Percentiles rank a stretch among this genome's conserved stretches.
These are phyloP conservation scores for Xenopus laevis DNA, from an alignment of 2,113 vertebrate genomes.

Conservation along the genomic window DNA sequence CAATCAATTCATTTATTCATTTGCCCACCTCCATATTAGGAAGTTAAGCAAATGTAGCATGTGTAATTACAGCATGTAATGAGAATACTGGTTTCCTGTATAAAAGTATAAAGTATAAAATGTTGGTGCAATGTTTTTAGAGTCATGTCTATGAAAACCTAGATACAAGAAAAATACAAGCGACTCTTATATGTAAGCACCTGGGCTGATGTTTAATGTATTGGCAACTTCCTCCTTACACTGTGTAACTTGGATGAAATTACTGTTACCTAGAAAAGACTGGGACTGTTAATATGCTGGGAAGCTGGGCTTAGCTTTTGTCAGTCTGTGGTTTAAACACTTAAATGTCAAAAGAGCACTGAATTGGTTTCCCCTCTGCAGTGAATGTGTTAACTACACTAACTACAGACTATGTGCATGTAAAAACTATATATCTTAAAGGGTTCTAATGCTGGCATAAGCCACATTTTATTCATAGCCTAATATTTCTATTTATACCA, in stretches of 20 bases:
- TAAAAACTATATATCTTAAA: neutral
- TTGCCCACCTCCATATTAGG: neutral
- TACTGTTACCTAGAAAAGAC: constrained; percentile 30
- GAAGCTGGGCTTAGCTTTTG: constrained; percentile 29
- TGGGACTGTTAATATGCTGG: constrained; percentile 21
- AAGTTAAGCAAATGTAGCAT: constrained; percentile 26
- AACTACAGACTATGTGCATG: neutral
- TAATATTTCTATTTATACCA: too few relatives aligned
- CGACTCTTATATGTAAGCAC: constrained; percentile 26
- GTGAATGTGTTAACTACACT: neutral
- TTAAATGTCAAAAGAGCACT: neutral
- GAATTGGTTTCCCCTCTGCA: neutral
- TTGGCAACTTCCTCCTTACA: constrained; percentile 39
- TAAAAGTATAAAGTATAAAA: constrained; percentile 28
- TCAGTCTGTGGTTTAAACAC: constrained; percentile 9
- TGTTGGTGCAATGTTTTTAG: constrained; percentile 33
- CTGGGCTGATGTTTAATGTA: constrained; percentile 41
- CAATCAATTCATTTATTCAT: too few relatives aligned
- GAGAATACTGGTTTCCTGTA: constrained; percentile 20
- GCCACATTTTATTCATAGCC: neutral
- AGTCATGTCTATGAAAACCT: constrained; percentile 33
- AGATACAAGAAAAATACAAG: constrained; percentile 36
- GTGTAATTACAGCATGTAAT: constrained; percentile 23
- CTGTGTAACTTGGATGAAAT: constrained; percentile 43
- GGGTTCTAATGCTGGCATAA: neutral